These are phyloP conservation scores for Papilio demoleus DNA, from an alignment of 2,888 invertebrate species.

Conservation along the genomic window DNA sequence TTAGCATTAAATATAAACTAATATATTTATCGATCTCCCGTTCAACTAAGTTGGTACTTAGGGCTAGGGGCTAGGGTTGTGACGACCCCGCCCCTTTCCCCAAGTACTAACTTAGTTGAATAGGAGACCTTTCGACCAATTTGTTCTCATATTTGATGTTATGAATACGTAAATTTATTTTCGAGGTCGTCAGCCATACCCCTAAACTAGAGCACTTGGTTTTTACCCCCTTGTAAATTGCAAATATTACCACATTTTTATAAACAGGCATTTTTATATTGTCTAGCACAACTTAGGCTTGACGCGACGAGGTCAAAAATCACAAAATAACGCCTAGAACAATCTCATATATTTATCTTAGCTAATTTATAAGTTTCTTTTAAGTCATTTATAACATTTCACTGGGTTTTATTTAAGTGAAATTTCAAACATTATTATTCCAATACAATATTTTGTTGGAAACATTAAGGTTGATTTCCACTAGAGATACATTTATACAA, in stretches of 20 bases:
- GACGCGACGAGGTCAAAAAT: too few relatives aligned
- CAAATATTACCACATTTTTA: not conserved
- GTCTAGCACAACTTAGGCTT: too few relatives aligned
- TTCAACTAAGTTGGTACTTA: not conserved
- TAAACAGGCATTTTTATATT: not conserved
- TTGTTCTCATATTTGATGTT: not conserved
- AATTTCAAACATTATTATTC: not conserved
- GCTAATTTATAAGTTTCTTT: too few relatives aligned
- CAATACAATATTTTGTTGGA: slow-evolving; percentile 4
- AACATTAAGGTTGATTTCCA: not conserved
- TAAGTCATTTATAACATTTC: not conserved
- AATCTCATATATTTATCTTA: too few relatives aligned
- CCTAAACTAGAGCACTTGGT: too few relatives aligned
- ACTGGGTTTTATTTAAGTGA: not conserved
- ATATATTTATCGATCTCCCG: not conserved
- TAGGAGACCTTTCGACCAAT: not conserved
- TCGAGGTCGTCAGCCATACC: not conserved
- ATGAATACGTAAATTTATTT: not conserved
- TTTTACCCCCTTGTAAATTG: not conserved
- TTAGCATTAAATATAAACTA: too few relatives aligned
- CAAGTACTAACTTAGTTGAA: slow-evolving; percentile 11
- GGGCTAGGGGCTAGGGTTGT: not conserved
- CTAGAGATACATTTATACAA: not conserved
- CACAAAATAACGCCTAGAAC: too few relatives aligned
- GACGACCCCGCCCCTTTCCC: not conserved